A percentile compares a stretch with the other conserved stretches of the same genome.
These are phyloP conservation scores for Petroica traversi DNA, from an alignment of 2,113 vertebrate species.

Conservation along the genomic window DNA sequence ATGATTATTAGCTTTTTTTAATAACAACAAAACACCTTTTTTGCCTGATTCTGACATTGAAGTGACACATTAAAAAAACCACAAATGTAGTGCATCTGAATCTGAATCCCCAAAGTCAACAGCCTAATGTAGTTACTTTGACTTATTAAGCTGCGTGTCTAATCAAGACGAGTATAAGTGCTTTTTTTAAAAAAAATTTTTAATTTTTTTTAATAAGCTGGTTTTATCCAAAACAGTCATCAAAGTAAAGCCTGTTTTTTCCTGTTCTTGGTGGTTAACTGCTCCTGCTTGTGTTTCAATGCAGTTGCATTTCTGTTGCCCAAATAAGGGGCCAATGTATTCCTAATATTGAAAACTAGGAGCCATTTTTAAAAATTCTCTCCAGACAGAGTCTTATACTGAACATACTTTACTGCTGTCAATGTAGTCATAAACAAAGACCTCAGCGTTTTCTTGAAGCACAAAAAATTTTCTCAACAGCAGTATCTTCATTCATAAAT, in stretches of 20 bases:
- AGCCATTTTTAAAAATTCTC: neutral
- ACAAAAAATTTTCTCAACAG: neutral
- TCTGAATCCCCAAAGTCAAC: slow-evolving; percentile 70
- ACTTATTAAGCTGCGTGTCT: slow-evolving; percentile 66
- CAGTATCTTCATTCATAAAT: slow-evolving; percentile 8
- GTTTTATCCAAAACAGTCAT: slow-evolving; percentile 52
- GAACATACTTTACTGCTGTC: slow-evolving; percentile 6
- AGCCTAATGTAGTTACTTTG: slow-evolving; percentile 63
- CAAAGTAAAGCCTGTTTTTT: slow-evolving; percentile 50
- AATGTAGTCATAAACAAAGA: neutral
- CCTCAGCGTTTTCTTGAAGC: slow-evolving; percentile 8
- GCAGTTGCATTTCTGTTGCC: neutral
- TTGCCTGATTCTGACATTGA: slow-evolving; percentile 62
- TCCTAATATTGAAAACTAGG: slow-evolving; percentile 18
- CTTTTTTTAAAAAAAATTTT: too few relatives aligned
- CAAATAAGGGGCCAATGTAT: neutral
- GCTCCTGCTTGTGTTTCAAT: neutral
- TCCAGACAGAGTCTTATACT: neutral
- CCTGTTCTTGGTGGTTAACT: slow-evolving; percentile 22
- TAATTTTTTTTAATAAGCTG: neutral
- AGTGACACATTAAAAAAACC: slow-evolving; percentile 64
- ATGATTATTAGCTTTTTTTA: slow-evolving; percentile 9
- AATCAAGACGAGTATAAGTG: slow-evolving; percentile 66
- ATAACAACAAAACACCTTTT: slow-evolving; percentile 43
- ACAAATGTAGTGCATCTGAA: slow-evolving; percentile 65